Conservation (phyloP, 1,140 invertebrate species). For the Coenobita brevimanus region DNA sequence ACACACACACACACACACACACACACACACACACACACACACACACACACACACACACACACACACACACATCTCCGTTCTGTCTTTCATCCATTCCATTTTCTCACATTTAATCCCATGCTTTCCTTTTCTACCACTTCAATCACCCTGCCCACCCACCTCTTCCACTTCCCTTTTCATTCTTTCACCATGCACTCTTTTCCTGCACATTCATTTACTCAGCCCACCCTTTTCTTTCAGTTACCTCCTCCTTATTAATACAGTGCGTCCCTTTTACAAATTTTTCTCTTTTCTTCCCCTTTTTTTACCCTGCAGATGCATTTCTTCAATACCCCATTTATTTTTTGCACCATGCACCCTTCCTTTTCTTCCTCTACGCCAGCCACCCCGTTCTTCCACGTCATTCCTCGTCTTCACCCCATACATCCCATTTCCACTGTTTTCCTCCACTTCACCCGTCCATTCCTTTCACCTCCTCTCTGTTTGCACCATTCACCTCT, state of each 20-base stretch:
- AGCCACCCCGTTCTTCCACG: no score
- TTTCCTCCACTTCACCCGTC: background rate
- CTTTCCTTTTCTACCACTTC: background rate
- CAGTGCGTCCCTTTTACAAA: no score
- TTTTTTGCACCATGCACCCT: no score
- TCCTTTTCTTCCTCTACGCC: no score
- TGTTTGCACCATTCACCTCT: background rate
- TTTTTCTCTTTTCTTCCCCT: no score
- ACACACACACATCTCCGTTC: background rate
- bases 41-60: background rate
- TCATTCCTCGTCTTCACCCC: background rate
- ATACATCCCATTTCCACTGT: background rate
- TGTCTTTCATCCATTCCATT: background rate
- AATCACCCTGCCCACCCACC: background rate
- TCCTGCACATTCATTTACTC: no score
- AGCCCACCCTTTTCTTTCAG: no score
- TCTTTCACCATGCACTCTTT: background rate
- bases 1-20: slow-evolving; percentile 9
- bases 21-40: slow-evolving; percentile 31
- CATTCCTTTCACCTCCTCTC: no score
- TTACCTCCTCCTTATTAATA: no score
- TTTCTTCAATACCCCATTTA: no score
- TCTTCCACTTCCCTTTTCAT: background rate
- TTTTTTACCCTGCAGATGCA: no score
- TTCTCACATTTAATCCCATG: background rate